Base-by-base conservation (phyloP, 2,888 invertebrate species). In the Drosophila borealis region DNA sequence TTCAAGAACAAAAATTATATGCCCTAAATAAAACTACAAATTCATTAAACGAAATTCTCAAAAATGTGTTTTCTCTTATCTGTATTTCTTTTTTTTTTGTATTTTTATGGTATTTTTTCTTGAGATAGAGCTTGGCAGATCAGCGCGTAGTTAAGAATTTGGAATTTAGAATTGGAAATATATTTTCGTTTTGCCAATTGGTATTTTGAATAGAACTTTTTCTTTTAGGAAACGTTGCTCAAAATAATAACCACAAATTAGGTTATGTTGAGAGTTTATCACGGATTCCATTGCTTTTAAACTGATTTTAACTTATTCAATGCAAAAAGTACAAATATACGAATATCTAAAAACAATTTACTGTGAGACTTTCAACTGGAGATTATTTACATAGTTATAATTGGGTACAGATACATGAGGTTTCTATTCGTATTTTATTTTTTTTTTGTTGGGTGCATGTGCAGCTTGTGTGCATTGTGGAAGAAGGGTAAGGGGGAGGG, bases 291-390 rank as follows among this genome's bases (percentile, higher is more conserved):
- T 66, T 65, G 61, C 68, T 71, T 67, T 80, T 63, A 65, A 63
- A 78, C 80, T 80, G 80, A 80, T 80, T 80, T 77, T 67, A 80
- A 78, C 19, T 80, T 80, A 78, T 80, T 80, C 67, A 62, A 54
- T 21, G 50, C 41, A 56, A 53, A 61, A 42, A 61, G 29, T 60
- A 69, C 71, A 64, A 29, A 71, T 11, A 69, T 21, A 66, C 48
- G 39, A 56, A 45, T 62, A 73, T 59, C 51, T 45, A 74, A 63
- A 49, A 50, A 74, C 64, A 62, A 45, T 70, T 48, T 46, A 68
- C 66, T 51, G 41, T 64, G 66, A 57, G 25, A 25, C 49, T 53
- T 51, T 41, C 19, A 64, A 63, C 51, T 63, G 36, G 53, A 75
- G 66, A 72, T 80, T 80, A 80, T 78, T 78, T 80, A 80, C 80